Percentiles rank a stretch among this genome's conserved stretches.
These are phyloP conservation scores for Anagyrus pseudococci DNA, from an alignment of 2,888 invertebrate species.

Conservation along the genomic window DNA sequence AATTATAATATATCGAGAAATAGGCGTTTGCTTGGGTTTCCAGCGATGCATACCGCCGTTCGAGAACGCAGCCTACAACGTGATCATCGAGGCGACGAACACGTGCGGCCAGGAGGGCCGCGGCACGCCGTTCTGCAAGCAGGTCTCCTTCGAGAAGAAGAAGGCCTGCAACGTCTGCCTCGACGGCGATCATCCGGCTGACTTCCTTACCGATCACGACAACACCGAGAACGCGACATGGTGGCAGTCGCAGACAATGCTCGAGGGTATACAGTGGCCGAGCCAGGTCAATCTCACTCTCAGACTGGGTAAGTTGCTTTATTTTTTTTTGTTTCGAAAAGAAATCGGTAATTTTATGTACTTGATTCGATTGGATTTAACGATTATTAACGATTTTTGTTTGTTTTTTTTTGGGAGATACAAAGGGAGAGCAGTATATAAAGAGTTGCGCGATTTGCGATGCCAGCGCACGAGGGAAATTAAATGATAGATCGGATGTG, in stretches of 20 bases:
- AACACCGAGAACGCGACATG: slow-evolving; percentile 90
- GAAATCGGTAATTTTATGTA: too few species aligned
- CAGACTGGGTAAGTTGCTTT: slow-evolving; percentile 72
- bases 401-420: too few species aligned
- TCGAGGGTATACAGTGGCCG: slow-evolving; percentile 89
- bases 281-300: slow-evolving; percentile 92
- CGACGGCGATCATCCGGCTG: slow-evolving; percentile 71
- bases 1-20: slow-evolving; percentile 30
- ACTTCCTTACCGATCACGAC: slow-evolving; percentile 88
- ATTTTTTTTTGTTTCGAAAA: too few species aligned
- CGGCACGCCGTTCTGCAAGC: slow-evolving; percentile 85
- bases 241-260: slow-evolving; percentile 99
- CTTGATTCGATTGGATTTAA: too few species aligned
- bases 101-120: slow-evolving; percentile 88
- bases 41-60: slow-evolving; percentile 96
- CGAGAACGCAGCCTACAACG: slow-evolving; percentile 93
- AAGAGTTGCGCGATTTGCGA: too few species aligned
- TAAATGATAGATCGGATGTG: too few species aligned
- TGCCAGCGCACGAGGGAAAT: too few species aligned
- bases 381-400: too few species aligned
- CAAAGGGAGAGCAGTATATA: too few species aligned
- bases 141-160: slow-evolving; percentile 77
- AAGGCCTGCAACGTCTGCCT: slow-evolving; percentile 85
- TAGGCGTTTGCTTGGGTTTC: slow-evolving; percentile 6
- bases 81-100: slow-evolving; percentile 91